A percentile compares a stretch with the other conserved stretches of the same genome.
phyloP scores from a whole-genome alignment of 2,113 vertebrate genomes.

The Platanista minor region DNA sequence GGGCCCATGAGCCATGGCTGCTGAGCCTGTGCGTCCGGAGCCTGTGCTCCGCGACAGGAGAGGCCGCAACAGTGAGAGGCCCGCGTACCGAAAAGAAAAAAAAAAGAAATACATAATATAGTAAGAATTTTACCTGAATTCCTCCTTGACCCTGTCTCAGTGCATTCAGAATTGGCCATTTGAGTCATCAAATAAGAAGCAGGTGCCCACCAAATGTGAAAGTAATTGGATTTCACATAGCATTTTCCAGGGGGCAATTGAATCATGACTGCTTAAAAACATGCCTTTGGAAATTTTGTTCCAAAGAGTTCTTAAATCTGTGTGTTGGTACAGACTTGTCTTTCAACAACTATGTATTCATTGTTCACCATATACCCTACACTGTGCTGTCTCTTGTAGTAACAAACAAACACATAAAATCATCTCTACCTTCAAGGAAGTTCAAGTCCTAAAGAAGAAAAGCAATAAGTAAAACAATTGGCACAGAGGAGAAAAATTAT shows the following conservation, averaged over 20 bases:
- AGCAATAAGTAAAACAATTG: not conserved
- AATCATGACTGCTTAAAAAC: conserved; percentile 49
- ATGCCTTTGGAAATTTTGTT: conserved; percentile 45
- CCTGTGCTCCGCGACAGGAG: too few species aligned
- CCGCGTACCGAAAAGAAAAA: too few species aligned
- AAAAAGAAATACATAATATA: conserved; percentile 35
- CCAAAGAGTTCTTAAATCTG: conserved; percentile 26
- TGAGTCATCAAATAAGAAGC: conserved; percentile 33
- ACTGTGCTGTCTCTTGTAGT: not conserved
- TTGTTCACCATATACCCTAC: not conserved
- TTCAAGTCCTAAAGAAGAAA: not conserved
- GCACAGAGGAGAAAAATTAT: not conserved
- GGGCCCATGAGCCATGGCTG: too few species aligned
- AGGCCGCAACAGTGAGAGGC: too few species aligned
- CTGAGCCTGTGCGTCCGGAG: too few species aligned
- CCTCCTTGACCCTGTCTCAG: conserved; percentile 3
- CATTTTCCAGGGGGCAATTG: conserved; percentile 31
- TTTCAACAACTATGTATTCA: conserved; percentile 15
- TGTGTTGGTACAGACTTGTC: not conserved
- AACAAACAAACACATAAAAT: not conserved
- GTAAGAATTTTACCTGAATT: conserved; percentile 42
- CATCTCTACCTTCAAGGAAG: not conserved
- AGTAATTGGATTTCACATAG: conserved; percentile 56
- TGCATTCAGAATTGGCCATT: conserved; percentile 17
- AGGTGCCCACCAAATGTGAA: conserved; percentile 51